Conservation (phyloP, 2,888 invertebrate genomes). For the Campoletis raptor region DNA sequence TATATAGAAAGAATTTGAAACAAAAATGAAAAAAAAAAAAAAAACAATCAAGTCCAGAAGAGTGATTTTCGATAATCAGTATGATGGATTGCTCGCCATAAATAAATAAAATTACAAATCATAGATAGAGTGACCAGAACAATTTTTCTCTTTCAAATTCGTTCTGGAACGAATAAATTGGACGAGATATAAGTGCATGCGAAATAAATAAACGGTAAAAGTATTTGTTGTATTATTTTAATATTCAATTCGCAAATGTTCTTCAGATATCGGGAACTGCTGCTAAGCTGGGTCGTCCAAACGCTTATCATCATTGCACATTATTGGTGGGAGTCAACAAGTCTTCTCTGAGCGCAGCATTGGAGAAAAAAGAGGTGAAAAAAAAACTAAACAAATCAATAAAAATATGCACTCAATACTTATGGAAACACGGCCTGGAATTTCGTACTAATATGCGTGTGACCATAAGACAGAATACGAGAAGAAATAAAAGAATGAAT, state of each 20-base stretch:
- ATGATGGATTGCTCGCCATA: not conserved
- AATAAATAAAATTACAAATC: not conserved
- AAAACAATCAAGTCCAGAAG: not conserved
- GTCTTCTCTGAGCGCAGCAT: slow-evolving; percentile 89
- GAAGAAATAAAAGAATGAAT: slow-evolving; percentile 5
- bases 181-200: not conserved
- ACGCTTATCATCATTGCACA: slow-evolving; percentile 99
- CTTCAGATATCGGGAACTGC: slow-evolving; percentile 97
- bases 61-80: not conserved
- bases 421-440: slow-evolving; percentile 19
- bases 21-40: not conserved
- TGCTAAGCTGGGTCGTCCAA: slow-evolving; percentile 94
- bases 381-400: slow-evolving; percentile 23
- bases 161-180: not conserved
- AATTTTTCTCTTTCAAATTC: not conserved
- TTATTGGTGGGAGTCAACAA: slow-evolving; percentile 95
- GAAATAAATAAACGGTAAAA: not conserved
- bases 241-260: slow-evolving; percentile 22
- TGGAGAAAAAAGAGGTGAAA: slow-evolving; percentile 90
- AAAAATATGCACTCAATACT: slow-evolving; percentile 13
- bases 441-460: slow-evolving; percentile 27
- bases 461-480: slow-evolving; percentile 24
- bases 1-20: not conserved
- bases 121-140: not conserved
- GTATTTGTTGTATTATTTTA: not conserved